Evolutionary conservation across 2,888 invertebrate genomes (phyloP).

Genomic region (Luffia ferchaultella): DNA sequence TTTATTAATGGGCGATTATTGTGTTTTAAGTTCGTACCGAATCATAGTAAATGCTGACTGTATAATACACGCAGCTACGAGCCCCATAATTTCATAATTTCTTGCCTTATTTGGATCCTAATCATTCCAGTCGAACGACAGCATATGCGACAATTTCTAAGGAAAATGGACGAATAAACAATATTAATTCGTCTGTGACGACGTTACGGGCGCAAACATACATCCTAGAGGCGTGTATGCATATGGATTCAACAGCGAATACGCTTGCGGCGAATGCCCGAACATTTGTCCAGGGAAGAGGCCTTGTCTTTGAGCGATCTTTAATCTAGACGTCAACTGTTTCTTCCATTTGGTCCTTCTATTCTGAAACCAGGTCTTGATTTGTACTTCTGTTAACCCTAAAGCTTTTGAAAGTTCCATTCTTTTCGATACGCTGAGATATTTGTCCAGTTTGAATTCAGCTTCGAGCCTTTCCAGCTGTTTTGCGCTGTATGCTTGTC

Average conservation of each 20-base stretch:
- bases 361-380: slow-evolving; percentile 97
- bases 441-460: slow-evolving; percentile 96
- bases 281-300: slow-evolving; percentile 76
- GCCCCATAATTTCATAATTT: too few species aligned
- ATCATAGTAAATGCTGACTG: too few species aligned
- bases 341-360: slow-evolving; percentile 98
- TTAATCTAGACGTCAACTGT: slow-evolving; percentile 88
- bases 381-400: slow-evolving; percentile 92
- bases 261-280: slow-evolving; percentile 66
- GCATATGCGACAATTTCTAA: too few species aligned
- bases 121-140: too few species aligned
- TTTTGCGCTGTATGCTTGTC: slow-evolving; percentile 96
- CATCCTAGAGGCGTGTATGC: slow-evolving; percentile 68
- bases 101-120: too few species aligned
- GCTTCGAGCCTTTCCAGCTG: slow-evolving; percentile 91
- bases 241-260: slow-evolving; percentile 70
- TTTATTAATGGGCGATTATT: too few species aligned
- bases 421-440: slow-evolving; percentile 93
- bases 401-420: slow-evolving; percentile 92
- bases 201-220: slow-evolving; percentile 63
- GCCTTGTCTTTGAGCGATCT: slow-evolving; percentile 88
- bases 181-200: slow-evolving; percentile 37
- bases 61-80: too few species aligned
- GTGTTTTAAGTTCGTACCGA: too few species aligned
- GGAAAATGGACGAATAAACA: too few species aligned